Evolutionary conservation across 2,888 invertebrate genomes (phyloP), one percentile per base, ranked within the genome.

Genomic region (Cephus rjabovi): DNA sequence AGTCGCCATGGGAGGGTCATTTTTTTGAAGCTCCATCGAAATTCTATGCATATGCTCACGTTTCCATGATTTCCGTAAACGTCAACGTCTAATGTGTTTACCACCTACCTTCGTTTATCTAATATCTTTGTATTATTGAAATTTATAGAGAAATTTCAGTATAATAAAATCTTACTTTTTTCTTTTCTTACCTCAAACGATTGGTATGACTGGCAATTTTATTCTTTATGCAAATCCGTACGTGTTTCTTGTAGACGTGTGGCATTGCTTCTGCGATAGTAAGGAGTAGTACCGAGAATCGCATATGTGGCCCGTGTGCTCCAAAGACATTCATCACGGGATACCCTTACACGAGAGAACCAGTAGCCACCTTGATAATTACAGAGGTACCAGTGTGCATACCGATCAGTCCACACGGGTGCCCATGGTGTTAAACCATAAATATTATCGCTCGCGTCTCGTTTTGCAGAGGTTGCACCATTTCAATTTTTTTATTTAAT

Each of bases 351-450:
- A 69, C 75, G 74, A 69, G 33, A 76, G 78, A 34, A 80, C 82
- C 81, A 82, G 86, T 84, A 84, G 86, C 81, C 70, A 77, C 70
- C 80, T 75, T 79, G 81, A 81, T 86, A 86, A 86, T 86, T 86
- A 83, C 81, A 81, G 79, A 80, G 79, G 69, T 81, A 77, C 80
- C 77, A 80, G 75, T 77, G 35, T 74, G 76, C 76, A 77, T 75
- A 75, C 70, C 69, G 69, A 40, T 31, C 71, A 31, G 12, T 71
- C 33, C 33, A 71, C 71, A 34, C 71, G 34, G 12, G 6, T 31
- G 71, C 33, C 12, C 12, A 34, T 71, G 12, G 31, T 31, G 71
- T 31, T 31, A 56, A 56, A 56, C 56, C 56, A 23, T 56, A 56
- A 56, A 56, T 23, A 23, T 9, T 56, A 56, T 56, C 56, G 9